These are phyloP conservation scores for Zoanthus sociatus DNA, from an alignment of 92 coral and sea anemone species.

Conservation along the genomic window DNA sequence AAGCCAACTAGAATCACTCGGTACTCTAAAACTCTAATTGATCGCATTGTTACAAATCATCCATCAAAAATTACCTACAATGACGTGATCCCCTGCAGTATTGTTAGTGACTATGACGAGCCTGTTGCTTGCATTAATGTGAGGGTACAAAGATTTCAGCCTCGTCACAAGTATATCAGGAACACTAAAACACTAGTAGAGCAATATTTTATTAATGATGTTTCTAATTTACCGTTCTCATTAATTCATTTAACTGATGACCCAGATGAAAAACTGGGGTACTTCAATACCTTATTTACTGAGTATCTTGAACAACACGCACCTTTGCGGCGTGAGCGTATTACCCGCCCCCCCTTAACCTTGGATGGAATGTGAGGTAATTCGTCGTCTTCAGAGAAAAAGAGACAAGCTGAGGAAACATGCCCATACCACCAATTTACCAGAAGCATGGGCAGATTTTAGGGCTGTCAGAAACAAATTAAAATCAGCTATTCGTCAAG, in stretches of 20 bases:
- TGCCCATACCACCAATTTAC: conserved; percentile 48
- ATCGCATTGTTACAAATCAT: conserved; percentile 52
- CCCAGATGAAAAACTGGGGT: conserved; percentile 51
- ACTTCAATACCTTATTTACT: conserved; percentile 37
- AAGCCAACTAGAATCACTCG: conserved; percentile 50
- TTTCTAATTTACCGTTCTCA: conserved; percentile 47
- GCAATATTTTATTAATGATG: conserved; percentile 33
- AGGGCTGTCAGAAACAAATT: conserved; percentile 57
- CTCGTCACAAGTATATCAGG: conserved; percentile 46
- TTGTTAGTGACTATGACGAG: conserved; percentile 58
- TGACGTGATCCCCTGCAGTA: conserved; percentile 48
- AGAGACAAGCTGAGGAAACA: conserved; percentile 50
- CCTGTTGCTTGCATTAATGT: conserved; percentile 56
- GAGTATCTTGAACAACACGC: conserved; percentile 42
- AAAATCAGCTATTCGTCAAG: conserved; percentile 48
- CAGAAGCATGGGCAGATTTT: conserved; percentile 50
- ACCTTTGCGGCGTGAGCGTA: conserved; percentile 25
- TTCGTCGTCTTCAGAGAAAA: conserved; percentile 44
- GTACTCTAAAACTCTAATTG: conserved; percentile 26
- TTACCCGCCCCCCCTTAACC: conserved; percentile 52
- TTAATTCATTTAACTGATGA: conserved; percentile 45
- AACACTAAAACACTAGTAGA: conserved; percentile 36
- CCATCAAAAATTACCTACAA: conserved; percentile 41
- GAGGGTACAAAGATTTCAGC: conserved; percentile 30
- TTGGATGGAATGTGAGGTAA: conserved; percentile 54